Base-by-base conservation (phyloP, 2,797 vertebrate genomes). In the Tamandua tetradactyla region DNA sequence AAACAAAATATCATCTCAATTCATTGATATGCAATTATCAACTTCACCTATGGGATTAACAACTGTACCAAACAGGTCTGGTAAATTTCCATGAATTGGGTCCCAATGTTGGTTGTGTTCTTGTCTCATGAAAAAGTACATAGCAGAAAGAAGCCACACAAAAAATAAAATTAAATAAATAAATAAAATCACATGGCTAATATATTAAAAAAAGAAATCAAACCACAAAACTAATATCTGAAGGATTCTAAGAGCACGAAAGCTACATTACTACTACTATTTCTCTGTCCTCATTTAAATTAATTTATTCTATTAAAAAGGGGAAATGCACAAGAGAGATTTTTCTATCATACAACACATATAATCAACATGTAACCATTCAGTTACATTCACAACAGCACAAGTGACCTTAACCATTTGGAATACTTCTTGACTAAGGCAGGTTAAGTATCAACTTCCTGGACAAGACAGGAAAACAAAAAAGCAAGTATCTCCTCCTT, bases 361-460 rank as follows among this genome's bases (percentile, higher is more conserved):
- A 59, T 47, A 64, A 72, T 71, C 59, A 96, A 68, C 30, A 89
- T 35, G 0, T 40, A 88, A 79, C 75, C 96, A 95, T 42, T 74
- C 82, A 86, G 49, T 74, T 87, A 92, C 82, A 90, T 57, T 91
- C 59, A 86, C 62, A 85, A 47, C n/a, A 90, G 25, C 37, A 90
- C 27, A 49, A 55, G 37, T 52, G 44, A 15, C 66, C 83, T 95
- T 87, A 76, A 87, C 80, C 14, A 91, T 89, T 90, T 64, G 94
- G 76, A 87, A 87, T 59, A 79, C 30, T 79, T 89, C 35, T 75
- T 91, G 72, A 79, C 30, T 88, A 20, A 81, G 32, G 35, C 62
- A 82, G 30, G 27, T 74, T 94, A 86, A 85, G 72, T 35, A 95
- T 62, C 86, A 94, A 95, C 84, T 84, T 96, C n/a, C 74, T 64